Evolutionary conservation across 2,113 vertebrate species (phyloP), one percentile per base, ranked within the genome.

Genomic region (Toxostoma redivivum): DNA sequence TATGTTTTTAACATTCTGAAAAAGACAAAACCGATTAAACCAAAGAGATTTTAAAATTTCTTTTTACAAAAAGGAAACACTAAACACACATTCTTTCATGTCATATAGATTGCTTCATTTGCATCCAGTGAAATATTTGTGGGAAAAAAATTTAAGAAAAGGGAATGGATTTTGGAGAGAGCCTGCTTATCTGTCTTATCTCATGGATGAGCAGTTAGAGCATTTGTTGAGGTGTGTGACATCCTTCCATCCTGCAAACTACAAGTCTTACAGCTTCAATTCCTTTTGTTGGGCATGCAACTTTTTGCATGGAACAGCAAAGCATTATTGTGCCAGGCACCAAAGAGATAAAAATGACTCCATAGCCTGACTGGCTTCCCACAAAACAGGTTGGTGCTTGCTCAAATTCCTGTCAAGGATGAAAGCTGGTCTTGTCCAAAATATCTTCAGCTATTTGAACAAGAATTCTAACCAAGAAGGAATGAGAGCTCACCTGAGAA

Each of bases 291-390:
- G 45, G 28, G 62, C 24, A 42, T 40, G 76, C 14, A 81, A 42
- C 64, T 74, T 96, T 90, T 92, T 94, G n/a, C 83, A 58, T 38
- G n/a, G 42, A 92, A 81, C 23, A 50, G 56, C 38, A 86, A 89
- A 81, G 86, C 30, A 18, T 83, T 70, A 58, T 62, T 83, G 58
- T 86, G 60, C 16, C 37, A 42, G 25, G 64, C 56, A 78, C 86
- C 89, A 91, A 92, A 90, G 80, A 35, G 50, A 22, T 30, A 91
- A 61, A 72, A 61, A 42, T 14, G 47, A 78, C 33, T 77, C 64
- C 13, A 16, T 7, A 78, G 60, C 64, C 69, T 89, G n/a, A 42
- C 18, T 70, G 60, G 15, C 33, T 92, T 84, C 51, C 64, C 56
- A 71, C 37, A 64, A 78, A 64, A 64, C 35, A 58, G 38, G 47